Conservation (phyloP, 2,888 invertebrate species). For the Clusia tigrina region DNA sequence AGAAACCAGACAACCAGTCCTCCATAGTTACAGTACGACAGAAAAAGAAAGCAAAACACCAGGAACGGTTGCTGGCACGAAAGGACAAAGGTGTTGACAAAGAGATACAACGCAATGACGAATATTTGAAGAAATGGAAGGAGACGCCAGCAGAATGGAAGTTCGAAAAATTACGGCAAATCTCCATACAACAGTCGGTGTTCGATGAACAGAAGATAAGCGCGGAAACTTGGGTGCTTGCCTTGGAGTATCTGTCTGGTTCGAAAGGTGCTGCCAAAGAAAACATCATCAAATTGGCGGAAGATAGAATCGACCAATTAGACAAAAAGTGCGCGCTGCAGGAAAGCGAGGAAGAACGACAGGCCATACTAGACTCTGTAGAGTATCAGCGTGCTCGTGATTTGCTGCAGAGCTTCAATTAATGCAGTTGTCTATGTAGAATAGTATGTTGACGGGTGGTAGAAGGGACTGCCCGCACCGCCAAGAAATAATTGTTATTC, state of each 20-base stretch:
- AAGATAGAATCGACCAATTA: slow-evolving; percentile 71
- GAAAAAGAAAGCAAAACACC: slow-evolving; percentile 72
- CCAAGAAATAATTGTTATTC: too few species aligned
- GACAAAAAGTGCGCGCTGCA: slow-evolving; percentile 60
- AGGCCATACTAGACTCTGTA: slow-evolving; percentile 45
- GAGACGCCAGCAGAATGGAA: slow-evolving; percentile 76
- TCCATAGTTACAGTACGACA: slow-evolving; percentile 71
- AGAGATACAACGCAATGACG: slow-evolving; percentile 70
- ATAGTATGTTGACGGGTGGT: too few species aligned
- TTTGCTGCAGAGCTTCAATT: slow-evolving; percentile 58
- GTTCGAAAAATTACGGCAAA: slow-evolving; percentile 80
- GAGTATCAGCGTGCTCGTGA: slow-evolving; percentile 59
- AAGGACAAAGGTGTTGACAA: slow-evolving; percentile 67
- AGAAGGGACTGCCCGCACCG: too few species aligned
- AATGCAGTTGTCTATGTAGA: slow-evolving; percentile 7
- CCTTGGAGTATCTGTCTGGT: slow-evolving; percentile 76
- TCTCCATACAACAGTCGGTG: slow-evolving; percentile 77
- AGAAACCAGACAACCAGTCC: slow-evolving; percentile 57
- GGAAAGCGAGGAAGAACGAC: slow-evolving; percentile 40
- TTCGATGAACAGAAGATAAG: slow-evolving; percentile 71
- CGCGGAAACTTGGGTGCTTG: slow-evolving; percentile 71
- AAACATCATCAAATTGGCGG: slow-evolving; percentile 70
- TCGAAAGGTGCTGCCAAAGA: slow-evolving; percentile 74
- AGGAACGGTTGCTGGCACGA: slow-evolving; percentile 68
- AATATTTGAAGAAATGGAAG: slow-evolving; percentile 79